These are phyloP conservation scores for Tapirus indicus DNA, from an alignment of 2,797 vertebrate species.

Conservation along the genomic window DNA sequence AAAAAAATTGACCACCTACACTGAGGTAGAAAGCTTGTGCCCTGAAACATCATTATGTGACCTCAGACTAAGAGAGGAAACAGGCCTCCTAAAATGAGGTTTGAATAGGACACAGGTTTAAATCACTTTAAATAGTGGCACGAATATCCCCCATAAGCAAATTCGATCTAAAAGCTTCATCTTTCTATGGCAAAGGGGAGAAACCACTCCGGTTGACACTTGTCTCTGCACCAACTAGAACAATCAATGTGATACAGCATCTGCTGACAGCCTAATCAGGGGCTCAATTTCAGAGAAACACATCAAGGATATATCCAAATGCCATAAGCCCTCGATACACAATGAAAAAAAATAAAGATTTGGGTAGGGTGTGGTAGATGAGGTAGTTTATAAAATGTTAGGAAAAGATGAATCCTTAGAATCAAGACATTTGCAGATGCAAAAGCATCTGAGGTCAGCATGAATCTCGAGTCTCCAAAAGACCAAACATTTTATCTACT, in stretches of 20 bases:
- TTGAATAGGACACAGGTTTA: not conserved
- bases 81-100: not conserved
- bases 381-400: slow-evolving; percentile 53
- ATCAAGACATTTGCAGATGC: slow-evolving; percentile 25
- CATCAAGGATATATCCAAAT: slow-evolving; percentile 54
- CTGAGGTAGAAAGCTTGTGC: not conserved
- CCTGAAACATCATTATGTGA: slow-evolving; percentile 23
- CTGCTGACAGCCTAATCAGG: slow-evolving; percentile 39
- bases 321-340: slow-evolving; percentile 36
- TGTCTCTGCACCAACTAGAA: slow-evolving; percentile 28
- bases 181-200: not conserved
- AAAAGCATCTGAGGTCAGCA: slow-evolving; percentile 43
- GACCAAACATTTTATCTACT: slow-evolving; percentile 42
- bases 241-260: not conserved
- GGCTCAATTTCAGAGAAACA: slow-evolving; percentile 43
- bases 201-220: slow-evolving; percentile 1
- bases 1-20: not conserved
- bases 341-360: slow-evolving; percentile 37
- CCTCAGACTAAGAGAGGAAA: not conserved
- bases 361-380: not conserved
- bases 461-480: slow-evolving; percentile 23
- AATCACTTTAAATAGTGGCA: not conserved
- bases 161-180: slow-evolving; percentile 1
- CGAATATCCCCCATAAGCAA: not conserved
- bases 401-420: slow-evolving; percentile 32